Percentiles rank a stretch among this genome's conserved stretches.
phyloP scores from a whole-genome alignment of 1,140 invertebrate species.

The Ladona fulva region DNA sequence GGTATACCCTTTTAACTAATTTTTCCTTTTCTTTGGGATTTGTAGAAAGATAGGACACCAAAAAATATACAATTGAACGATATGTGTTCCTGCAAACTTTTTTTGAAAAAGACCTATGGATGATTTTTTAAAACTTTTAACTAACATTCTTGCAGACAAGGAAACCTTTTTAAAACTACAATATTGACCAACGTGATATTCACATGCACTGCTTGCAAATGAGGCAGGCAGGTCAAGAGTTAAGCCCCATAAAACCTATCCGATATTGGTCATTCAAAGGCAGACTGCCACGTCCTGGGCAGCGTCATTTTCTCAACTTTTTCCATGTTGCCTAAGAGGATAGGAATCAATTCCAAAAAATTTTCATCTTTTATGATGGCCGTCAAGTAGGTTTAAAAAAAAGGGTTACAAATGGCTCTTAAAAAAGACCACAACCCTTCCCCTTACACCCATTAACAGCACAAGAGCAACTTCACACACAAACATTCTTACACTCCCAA shows the following conservation, averaged over 20 bases:
- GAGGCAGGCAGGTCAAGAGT: neutral
- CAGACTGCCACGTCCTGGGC: neutral
- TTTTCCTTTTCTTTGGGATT: conserved; percentile 10
- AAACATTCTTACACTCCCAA: neutral
- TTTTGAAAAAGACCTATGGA: conserved; percentile 10
- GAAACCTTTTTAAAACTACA: conserved; percentile 3
- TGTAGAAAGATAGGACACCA: conserved; percentile 9
- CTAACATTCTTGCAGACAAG: conserved; percentile 9
- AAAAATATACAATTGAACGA: conserved; percentile 10
- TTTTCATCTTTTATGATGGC: neutral
- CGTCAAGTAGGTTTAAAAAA: neutral
- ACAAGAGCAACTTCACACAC: neutral
- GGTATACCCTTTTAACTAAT: neutral
- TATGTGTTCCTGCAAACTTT: conserved; percentile 3
- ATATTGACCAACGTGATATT: neutral
- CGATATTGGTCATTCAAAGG: neutral
- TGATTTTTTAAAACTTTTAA: conserved; percentile 3
- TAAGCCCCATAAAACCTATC: neutral
- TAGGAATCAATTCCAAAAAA: neutral
- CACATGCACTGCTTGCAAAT: neutral
- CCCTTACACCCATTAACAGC: conserved; percentile 4
- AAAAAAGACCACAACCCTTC: neutral
- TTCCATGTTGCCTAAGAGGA: neutral
- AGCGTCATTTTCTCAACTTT: neutral
- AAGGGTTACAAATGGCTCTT: neutral